Evolutionary conservation across 2,113 vertebrate species (phyloP), one percentile per base, ranked within the genome.

Genomic region (Athene noctua): DNA sequence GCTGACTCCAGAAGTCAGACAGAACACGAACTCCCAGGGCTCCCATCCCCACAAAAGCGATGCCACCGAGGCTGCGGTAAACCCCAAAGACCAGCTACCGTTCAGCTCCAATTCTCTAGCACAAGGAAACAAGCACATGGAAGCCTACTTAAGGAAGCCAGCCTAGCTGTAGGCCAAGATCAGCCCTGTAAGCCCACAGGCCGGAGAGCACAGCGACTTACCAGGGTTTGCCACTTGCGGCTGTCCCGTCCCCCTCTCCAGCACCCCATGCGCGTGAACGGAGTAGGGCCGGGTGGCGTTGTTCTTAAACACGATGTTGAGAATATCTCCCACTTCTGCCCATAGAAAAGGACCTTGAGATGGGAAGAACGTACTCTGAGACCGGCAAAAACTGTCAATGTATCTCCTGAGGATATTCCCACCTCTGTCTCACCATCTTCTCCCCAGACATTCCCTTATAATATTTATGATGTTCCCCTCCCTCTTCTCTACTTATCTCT

Each of bases 221-320:
- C 98, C 98, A 27, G 98, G 98, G 34, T 94, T 86, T 65, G 98
- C 97, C 25, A 92, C 86, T 6, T 87, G 90, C 1, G 81, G 94
- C 65, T 68, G 91, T 3, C 75, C 93, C 1, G 34, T 5, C 32
- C 44, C 88, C 72, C 91, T 94, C 84, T 98, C 98, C 93, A 98
- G 67, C 44, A 98, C 97, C 46, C 98, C 98, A 0, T 98, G 97
- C 0, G 98, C 98, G 25, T 98, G 98, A 25, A 98, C 13, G 21
- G 98, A 98, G 78, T 98, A 98, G 36, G 98, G 97, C 3, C 98
- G 97, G 0, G 95, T 97, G 38, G 98, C 98, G 0, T 97, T 98
- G 92, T 98, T 98, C 96, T 98, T 98, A 80, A 98, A 98, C 38
- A 98, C 98, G 3, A 98, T 44, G 68, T 96, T 98, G 67, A 98